Evolutionary conservation across 2,797 vertebrate genomes (phyloP).

Genomic region (Enteromius radiatus): DNA sequence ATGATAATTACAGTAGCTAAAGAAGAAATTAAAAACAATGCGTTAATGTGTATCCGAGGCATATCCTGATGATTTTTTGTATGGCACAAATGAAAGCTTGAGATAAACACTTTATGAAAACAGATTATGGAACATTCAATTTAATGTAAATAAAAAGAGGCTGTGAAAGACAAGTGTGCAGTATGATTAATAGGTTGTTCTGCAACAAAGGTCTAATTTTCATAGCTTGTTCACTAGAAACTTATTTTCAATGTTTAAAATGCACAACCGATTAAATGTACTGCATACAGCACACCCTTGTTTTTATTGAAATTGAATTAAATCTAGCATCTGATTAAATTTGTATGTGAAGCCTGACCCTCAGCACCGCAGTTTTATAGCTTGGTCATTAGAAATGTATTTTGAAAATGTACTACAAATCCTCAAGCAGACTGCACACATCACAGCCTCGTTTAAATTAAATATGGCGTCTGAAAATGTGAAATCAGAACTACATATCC

Average conservation of each 20-base stretch:
- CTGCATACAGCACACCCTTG: background rate
- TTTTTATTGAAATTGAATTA: background rate
- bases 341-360: background rate
- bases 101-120: background rate
- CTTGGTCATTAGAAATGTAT: background rate
- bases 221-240: background rate
- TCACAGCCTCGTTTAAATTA: background rate
- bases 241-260: background rate
- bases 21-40: background rate
- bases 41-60: conserved; percentile 21
- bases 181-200: background rate
- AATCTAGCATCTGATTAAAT: background rate
- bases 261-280: background rate
- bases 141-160: background rate
- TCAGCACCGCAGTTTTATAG: background rate
- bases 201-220: background rate
- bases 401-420: background rate
- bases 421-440: background rate
- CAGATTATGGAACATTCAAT: background rate
- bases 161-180: background rate
- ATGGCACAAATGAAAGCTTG: conserved; percentile 45
- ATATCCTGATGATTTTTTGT: conserved; percentile 31
- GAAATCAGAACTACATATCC: background rate
- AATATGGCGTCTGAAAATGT: background rate
- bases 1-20: conserved; percentile 36